A percentile compares a stretch with the other conserved stretches of the same genome.
phyloP scores from a whole-genome alignment of 2,797 vertebrate genomes.

The Mormyrops attenuatus region DNA sequence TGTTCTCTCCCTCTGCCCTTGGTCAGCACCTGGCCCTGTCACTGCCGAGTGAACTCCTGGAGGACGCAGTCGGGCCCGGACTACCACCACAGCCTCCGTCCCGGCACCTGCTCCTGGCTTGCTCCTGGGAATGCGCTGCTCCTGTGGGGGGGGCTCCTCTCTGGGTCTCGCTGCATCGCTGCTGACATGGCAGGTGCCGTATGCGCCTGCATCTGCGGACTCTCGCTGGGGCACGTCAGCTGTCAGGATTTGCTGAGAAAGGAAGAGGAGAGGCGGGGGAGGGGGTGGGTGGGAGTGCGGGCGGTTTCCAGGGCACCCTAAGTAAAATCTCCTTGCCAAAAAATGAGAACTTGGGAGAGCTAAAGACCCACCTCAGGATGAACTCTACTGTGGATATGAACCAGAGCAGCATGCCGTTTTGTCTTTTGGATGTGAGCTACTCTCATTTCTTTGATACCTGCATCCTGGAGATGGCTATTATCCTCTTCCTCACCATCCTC shows the following conservation, averaged over 20 bases:
- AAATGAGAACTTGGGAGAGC: constrained; percentile 39
- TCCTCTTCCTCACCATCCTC: constrained; percentile 86
- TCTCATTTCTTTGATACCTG: constrained; percentile 80
- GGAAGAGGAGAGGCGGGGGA: neutral
- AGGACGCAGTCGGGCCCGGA: constrained; percentile 10
- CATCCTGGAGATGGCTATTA: constrained; percentile 83
- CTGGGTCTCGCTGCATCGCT: constrained; percentile 14
- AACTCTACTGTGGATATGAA: constrained; percentile 84
- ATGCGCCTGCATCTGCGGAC: constrained; percentile 15
- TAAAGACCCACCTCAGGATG: constrained; percentile 71
- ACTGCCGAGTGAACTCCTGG: constrained; percentile 1
- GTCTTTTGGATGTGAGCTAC: constrained; percentile 83
- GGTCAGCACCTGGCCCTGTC: constrained; percentile 10
- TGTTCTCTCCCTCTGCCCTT: neutral
- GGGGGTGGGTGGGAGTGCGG: neutral
- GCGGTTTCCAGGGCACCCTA: neutral
- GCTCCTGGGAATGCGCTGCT: constrained; percentile 3
- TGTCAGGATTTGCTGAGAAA: constrained; percentile 32
- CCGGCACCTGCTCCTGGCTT: neutral
- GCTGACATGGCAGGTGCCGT: constrained; percentile 38
- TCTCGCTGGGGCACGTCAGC: constrained; percentile 22
- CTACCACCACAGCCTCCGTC: neutral
- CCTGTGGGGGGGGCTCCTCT: neutral
- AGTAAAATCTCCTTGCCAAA: constrained; percentile 19
- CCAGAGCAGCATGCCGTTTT: constrained; percentile 78